Percentiles rank a stretch among this genome's conserved stretches.
These are phyloP conservation scores for Chrysaora quinquecirrha DNA, from an alignment of 30 jellyfish, hydroid and myxozoan species.

Conservation along the genomic window DNA sequence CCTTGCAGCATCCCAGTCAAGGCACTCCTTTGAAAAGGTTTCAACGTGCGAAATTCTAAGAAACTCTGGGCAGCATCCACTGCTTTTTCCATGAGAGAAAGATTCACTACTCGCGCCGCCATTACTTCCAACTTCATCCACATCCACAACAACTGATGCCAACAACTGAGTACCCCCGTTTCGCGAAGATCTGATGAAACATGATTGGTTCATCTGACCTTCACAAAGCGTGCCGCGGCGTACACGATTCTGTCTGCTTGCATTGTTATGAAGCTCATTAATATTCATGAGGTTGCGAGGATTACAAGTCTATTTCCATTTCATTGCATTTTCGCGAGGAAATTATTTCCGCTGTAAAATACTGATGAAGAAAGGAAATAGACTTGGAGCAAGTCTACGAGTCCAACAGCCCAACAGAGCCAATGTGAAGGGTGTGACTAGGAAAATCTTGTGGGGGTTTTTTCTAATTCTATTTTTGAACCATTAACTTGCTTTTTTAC, in stretches of 20 bases:
- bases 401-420: too few species aligned
- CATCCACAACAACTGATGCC: background rate
- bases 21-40: slow-evolving; percentile 11
- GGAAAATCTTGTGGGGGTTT: too few species aligned
- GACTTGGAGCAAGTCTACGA: slow-evolving; percentile 1
- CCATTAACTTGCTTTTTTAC: too few species aligned
- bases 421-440: too few species aligned
- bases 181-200: background rate
- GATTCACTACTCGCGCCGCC: slow-evolving; percentile 16
- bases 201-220: background rate
- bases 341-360: background rate
- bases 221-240: background rate
- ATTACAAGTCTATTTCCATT: background rate
- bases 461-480: too few species aligned
- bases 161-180: background rate
- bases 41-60: background rate
- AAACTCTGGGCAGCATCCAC: slow-evolving; percentile 19
- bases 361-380: background rate
- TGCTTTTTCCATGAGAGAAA: slow-evolving; percentile 14
- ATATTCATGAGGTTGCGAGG: background rate
- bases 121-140: background rate
- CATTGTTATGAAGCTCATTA: background rate
- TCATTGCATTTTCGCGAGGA: background rate
- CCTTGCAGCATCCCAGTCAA: slow-evolving; percentile 26
- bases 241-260: background rate